These are phyloP conservation scores for Halcyon leucocephala DNA, from an alignment of 2,797 vertebrate genomes.

Conservation along the genomic window DNA sequence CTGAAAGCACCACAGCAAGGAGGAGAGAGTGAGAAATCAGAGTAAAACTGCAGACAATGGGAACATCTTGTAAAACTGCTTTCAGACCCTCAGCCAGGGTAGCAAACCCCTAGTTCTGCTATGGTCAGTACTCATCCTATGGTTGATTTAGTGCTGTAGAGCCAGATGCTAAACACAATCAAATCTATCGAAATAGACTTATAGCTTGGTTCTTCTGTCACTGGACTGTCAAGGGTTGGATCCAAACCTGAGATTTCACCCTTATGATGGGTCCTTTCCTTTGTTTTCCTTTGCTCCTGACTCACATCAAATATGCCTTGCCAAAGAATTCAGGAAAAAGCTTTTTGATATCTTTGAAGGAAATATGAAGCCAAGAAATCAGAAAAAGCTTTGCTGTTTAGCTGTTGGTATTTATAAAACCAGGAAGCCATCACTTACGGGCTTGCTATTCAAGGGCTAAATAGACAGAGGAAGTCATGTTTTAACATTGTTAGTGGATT, in stretches of 20 bases:
- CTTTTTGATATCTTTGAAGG: conserved; percentile 49
- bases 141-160: neutral
- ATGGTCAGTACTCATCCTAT: neutral
- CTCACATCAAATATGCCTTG: neutral
- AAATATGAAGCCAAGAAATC: conserved; percentile 46
- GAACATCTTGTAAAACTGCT: neutral
- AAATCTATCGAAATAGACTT: neutral
- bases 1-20: neutral
- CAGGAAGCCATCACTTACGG: conserved; percentile 47
- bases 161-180: neutral
- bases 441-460: conserved; percentile 4
- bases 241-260: neutral
- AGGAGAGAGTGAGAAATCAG: neutral
- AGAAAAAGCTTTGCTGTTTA: conserved; percentile 37
- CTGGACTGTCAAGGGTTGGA: neutral
- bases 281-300: neutral
- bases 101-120: neutral
- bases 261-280: neutral
- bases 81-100: neutral
- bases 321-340: conserved; percentile 36
- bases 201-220: neutral
- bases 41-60: neutral
- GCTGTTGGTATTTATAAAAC: conserved; percentile 47
- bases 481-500: conserved; percentile 1
- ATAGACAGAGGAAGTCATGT: conserved; percentile 11